Conservation (phyloP, 2,888 invertebrate genomes). For the Fissipunctia ypsillon region DNA sequence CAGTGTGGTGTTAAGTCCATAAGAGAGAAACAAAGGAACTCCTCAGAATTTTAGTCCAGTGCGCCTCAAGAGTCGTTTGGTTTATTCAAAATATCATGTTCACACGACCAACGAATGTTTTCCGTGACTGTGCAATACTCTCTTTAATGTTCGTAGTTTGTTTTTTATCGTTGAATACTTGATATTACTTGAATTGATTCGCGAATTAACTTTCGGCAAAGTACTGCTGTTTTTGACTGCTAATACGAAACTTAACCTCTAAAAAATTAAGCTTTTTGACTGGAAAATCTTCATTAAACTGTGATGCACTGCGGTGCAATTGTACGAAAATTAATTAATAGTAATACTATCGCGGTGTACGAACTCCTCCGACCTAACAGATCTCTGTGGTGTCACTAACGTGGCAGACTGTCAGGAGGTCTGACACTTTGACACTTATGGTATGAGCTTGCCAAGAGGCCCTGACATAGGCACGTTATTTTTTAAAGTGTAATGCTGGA, state of each 20-base stretch:
- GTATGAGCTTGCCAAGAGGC: too few species aligned
- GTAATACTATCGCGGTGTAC: too few species aligned
- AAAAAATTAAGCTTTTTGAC: neutral
- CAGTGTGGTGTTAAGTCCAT: neutral
- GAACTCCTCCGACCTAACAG: too few species aligned
- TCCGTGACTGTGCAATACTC: constrained; percentile 15
- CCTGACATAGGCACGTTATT: too few species aligned
- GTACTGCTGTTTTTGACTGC: neutral
- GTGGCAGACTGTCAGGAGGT: too few species aligned
- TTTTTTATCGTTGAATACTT: neutral
- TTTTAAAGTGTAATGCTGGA: too few species aligned
- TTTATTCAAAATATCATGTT: neutral
- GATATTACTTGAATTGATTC: constrained; percentile 2
- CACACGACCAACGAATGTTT: neutral
- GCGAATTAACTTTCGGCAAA: neutral
- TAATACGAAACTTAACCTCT: neutral
- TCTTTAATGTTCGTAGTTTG: neutral
- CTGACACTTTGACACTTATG: too few species aligned
- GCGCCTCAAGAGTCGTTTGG: neutral
- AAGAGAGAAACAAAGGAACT: neutral
- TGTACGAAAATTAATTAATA: neutral
- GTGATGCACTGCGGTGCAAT: neutral
- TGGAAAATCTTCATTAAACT: constrained; percentile 5
- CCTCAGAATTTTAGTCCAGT: neutral
- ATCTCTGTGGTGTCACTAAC: too few species aligned